Conservation (phyloP, 2,113 vertebrate species). For the Phrynosoma blainvillii region DNA sequence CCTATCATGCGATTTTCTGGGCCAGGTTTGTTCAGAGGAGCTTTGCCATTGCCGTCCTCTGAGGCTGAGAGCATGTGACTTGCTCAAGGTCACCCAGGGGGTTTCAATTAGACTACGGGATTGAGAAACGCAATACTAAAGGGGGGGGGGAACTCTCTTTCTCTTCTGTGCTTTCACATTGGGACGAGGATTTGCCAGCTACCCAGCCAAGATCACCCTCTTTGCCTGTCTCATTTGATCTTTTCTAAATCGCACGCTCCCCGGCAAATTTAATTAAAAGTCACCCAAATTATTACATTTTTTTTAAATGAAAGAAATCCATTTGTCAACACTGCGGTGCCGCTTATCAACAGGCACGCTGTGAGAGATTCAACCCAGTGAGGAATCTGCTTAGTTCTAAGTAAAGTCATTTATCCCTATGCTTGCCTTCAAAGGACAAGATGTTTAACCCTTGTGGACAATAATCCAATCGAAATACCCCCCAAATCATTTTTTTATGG, state of each 20-base stretch:
- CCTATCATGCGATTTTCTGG: too few relatives aligned
- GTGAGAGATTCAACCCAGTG: constrained; percentile 67
- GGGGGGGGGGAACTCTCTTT: not conserved
- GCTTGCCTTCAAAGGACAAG: constrained; percentile 75
- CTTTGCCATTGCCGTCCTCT: too few relatives aligned
- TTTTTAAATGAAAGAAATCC: constrained; percentile 64
- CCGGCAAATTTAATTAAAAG: constrained; percentile 73
- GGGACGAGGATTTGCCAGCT: not conserved
- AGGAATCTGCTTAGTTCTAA: constrained; percentile 71
- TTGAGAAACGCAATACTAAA: not conserved
- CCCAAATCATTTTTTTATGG: constrained; percentile 47
- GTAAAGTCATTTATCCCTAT: constrained; percentile 75
- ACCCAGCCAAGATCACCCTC: constrained; percentile 19
- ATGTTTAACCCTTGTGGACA: constrained; percentile 69
- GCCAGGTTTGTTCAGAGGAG: too few relatives aligned
- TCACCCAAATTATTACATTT: constrained; percentile 65
- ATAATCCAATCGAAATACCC: constrained; percentile 73
- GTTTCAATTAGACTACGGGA: too few relatives aligned
- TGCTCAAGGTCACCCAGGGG: too few relatives aligned
- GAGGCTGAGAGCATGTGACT: too few relatives aligned
- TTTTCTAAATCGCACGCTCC: constrained; percentile 35
- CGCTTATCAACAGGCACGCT: constrained; percentile 67
- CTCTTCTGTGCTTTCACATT: not conserved
- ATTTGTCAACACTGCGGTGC: constrained; percentile 69
- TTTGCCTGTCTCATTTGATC: not conserved